Evolutionary conservation across 1,140 invertebrate species (phyloP), one percentile per base, ranked within the genome.

Genomic region (Zaprionus ornatus): DNA sequence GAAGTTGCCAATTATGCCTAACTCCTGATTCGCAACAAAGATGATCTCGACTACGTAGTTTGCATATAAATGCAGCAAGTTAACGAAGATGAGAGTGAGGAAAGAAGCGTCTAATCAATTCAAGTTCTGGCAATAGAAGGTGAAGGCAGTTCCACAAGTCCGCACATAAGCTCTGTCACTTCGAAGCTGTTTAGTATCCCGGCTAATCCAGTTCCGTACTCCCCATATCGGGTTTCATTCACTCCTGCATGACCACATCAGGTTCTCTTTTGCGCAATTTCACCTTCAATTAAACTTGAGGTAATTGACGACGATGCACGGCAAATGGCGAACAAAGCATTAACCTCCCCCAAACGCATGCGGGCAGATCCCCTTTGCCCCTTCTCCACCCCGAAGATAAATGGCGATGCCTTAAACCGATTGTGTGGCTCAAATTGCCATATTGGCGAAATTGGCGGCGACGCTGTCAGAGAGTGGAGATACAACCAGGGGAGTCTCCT

Each of bases 401-500:
- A 91, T 91, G 79, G 82, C 74, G 79, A 91, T 91, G 80, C 81
- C 82, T 84, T 91, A 83, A 91, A 91, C 88, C 82, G 88, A 91
- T 91, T 91, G 86, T 91, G 68, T 75, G 90, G 82, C 90, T 91
- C 90, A 91, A 90, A 91, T 91, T 91, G 88, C 88, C 81, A 85
- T 91, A 91, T 91, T 91, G 90, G 82, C 52, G 82, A 90, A 91
- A 91, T 91, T 91, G 90, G 74, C 70, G 74, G 73, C 75, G 85
- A 82, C 86, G 67, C 62, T 64, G 66, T 55, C 60, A 61, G 73
- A 67, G 56, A 45, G 60, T 76, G 68, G 27, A 42, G 40, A 32
- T 7, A 32, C 29, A 32, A 32, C 29, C 29, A 32, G 61, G 55
- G 60, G 42, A 23, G 23, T 57, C 45, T 66, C 57, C 62, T 45